A percentile compares a stretch with the other conserved stretches of the same genome.
These are phyloP conservation scores for Minunthozetes semirufus DNA, from an alignment of 2,888 invertebrate genomes.

Conservation along the genomic window DNA sequence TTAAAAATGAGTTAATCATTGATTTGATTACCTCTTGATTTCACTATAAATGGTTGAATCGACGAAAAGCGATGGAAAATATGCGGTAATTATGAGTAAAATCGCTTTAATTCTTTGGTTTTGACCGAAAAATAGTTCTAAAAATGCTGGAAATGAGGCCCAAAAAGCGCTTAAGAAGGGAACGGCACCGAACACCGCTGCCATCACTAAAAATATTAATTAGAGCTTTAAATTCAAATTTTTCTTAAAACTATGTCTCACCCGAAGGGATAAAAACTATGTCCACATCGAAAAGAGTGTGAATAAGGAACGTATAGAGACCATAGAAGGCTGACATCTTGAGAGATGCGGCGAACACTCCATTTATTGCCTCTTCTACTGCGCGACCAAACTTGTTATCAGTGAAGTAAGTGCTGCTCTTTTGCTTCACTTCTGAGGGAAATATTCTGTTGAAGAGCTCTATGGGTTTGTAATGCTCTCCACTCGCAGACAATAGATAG, in stretches of 20 bases:
- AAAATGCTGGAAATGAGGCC: constrained; percentile 84
- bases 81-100: constrained; percentile 70
- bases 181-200: constrained; percentile 85
- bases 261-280: constrained; percentile 91
- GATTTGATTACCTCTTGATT: constrained; percentile 75
- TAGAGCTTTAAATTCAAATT: constrained; percentile 44
- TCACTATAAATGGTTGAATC: constrained; percentile 95
- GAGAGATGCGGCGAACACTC: constrained; percentile 90
- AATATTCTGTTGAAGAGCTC: constrained; percentile 65
- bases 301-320: constrained; percentile 95
- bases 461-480: constrained; percentile 81
- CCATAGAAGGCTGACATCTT: constrained; percentile 97
- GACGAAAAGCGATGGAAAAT: constrained; percentile 82
- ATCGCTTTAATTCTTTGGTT: constrained; percentile 69
- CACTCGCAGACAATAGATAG: constrained; percentile 82
- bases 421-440: constrained; percentile 33
- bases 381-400: constrained; percentile 61
- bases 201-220: constrained; percentile 59
- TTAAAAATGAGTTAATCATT: constrained; percentile 43
- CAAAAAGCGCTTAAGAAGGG: constrained; percentile 94
- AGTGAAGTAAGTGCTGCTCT: constrained; percentile 29
- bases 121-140: constrained; percentile 91
- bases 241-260: constrained; percentile 45
- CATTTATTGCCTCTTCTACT: constrained; percentile 78
- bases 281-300: constrained; percentile 77